phyloP scores from a whole-genome alignment of 2,113 vertebrate species.

The Trogon melanurus region DNA sequence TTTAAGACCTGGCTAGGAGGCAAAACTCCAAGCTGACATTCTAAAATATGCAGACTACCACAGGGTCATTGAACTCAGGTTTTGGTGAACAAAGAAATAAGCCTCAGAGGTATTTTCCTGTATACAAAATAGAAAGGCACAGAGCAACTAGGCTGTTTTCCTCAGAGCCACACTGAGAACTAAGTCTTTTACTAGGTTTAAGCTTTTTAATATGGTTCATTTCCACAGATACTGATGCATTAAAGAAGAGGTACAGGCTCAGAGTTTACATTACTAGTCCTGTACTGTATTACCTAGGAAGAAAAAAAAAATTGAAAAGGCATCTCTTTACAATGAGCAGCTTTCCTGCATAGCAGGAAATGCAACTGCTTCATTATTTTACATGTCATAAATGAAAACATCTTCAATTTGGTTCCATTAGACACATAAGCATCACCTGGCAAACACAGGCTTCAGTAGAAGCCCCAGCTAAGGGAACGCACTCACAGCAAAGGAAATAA shows the following conservation, averaged over 20 bases:
- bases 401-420: not conserved
- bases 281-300: not conserved
- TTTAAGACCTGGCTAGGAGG: not conserved
- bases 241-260: not conserved
- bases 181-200: not conserved
- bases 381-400: not conserved
- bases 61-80: not conserved
- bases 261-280: not conserved
- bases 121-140: not conserved
- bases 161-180: not conserved
- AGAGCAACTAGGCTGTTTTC: not conserved
- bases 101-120: not conserved
- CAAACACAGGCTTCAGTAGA: not conserved
- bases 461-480: not conserved
- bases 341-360: not conserved
- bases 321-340: not conserved
- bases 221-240: not conserved
- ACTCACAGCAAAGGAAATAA: not conserved
- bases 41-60: not conserved
- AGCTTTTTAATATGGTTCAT: not conserved
- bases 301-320: not conserved
- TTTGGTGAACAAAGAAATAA: not conserved
- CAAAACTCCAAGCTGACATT: not conserved
- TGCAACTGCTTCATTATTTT: not conserved
- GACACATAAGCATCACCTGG: not conserved